Percentiles rank a stretch among this genome's conserved stretches.
phyloP scores from a whole-genome alignment of 2,888 invertebrate genomes.

The Biston betularia region DNA sequence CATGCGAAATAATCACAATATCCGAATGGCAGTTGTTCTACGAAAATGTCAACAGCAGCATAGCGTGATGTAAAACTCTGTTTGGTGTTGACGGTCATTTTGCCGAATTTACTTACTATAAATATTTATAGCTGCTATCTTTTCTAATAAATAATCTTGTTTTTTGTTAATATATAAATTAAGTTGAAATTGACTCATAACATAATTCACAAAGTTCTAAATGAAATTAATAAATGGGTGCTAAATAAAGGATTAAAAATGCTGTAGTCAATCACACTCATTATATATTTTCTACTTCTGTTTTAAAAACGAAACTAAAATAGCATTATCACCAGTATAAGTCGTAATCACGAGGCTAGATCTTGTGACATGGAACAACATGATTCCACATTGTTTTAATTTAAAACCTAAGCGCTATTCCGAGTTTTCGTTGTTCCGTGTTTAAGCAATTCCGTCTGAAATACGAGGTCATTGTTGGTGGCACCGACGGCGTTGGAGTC shows the following conservation, averaged over 20 bases:
- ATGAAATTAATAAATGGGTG: too few relatives aligned
- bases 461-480: constrained; percentile 86
- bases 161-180: too few relatives aligned
- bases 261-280: background rate
- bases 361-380: constrained; percentile 41
- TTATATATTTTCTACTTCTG: background rate
- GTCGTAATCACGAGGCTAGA: constrained; percentile 33
- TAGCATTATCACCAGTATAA: constrained; percentile 24
- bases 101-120: too few relatives aligned
- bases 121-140: too few relatives aligned
- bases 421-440: constrained; percentile 80
- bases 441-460: constrained; percentile 85
- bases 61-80: too few relatives aligned
- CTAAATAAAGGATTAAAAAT: background rate
- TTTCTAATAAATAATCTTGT: too few relatives aligned
- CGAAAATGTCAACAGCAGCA: too few relatives aligned
- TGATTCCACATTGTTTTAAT: constrained; percentile 48
- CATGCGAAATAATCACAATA: too few relatives aligned
- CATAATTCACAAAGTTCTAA: too few relatives aligned
- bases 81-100: too few relatives aligned
- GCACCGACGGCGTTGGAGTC: constrained; percentile 77
- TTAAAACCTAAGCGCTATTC: constrained; percentile 70
- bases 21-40: too few relatives aligned
- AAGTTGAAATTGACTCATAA: too few relatives aligned
- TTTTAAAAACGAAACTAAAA: constrained; percentile 3